phyloP scores from a whole-genome alignment of 37 sponge, comb jelly and placozoan species.

The Halichondria panicea region DNA sequence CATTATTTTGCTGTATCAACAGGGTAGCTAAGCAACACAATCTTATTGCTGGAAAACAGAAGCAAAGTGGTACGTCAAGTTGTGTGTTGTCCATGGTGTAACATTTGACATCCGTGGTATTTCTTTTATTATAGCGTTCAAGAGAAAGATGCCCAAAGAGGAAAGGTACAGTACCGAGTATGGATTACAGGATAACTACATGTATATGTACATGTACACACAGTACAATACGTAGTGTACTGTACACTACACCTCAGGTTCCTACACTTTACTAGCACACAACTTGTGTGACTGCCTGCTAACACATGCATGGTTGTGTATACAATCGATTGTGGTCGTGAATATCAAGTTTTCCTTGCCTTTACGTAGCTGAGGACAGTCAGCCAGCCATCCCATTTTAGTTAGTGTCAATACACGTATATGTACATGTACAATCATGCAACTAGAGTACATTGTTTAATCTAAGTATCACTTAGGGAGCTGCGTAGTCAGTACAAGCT shows the following conservation, averaged over 20 bases:
- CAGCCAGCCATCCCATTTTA: too few relatives aligned
- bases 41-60: constrained; percentile 67
- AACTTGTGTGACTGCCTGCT: too few relatives aligned
- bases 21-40: constrained; percentile 63
- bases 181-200: too few relatives aligned
- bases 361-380: too few relatives aligned
- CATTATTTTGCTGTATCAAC: not conserved
- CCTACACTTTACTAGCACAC: too few relatives aligned
- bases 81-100: not conserved
- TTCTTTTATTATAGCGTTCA: constrained; percentile 30
- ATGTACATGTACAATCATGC: not conserved
- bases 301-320: too few relatives aligned
- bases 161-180: too few relatives aligned
- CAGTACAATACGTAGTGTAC: too few relatives aligned
- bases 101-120: not conserved
- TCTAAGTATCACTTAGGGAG: constrained; percentile 32
- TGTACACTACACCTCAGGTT: too few relatives aligned
- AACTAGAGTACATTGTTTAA: not conserved
- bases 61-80: constrained; percentile 48
- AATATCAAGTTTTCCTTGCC: too few relatives aligned
- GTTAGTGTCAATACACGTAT: not conserved
- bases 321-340: too few relatives aligned
- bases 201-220: too few relatives aligned
- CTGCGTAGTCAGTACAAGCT: constrained; percentile 51
- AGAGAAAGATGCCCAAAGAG: constrained; percentile 60